phyloP scores from a whole-genome alignment of 2,113 vertebrate species.

The Mormyrus lacerda region DNA sequence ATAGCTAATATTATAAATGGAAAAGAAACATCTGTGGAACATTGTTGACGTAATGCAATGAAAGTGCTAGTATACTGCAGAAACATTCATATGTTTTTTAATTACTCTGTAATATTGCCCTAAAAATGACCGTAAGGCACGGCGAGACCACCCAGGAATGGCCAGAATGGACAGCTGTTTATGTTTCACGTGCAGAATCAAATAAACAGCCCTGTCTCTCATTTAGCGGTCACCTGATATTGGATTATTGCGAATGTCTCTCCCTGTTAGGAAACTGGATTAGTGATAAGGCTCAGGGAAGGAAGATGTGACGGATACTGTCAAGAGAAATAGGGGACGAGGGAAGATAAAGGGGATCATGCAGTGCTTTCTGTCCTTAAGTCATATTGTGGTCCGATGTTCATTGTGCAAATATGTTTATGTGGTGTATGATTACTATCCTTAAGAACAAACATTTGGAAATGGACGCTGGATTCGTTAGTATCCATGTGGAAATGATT shows the following conservation, averaged over 20 bases:
- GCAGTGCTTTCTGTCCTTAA: not conserved
- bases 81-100: not conserved
- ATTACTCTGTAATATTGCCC: not conserved
- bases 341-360: not conserved
- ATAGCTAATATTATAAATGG: not conserved
- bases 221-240: conserved; percentile 13
- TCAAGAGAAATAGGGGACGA: not conserved
- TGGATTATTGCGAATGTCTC: conserved; percentile 15
- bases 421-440: not conserved
- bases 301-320: not conserved
- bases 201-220: conserved; percentile 14
- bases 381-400: conserved; percentile 5
- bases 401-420: conserved; percentile 12
- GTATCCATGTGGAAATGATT: conserved; percentile 14
- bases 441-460: conserved; percentile 16
- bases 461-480: not conserved
- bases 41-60: not conserved
- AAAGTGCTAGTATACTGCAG: not conserved
- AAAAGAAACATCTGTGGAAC: not conserved
- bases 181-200: conserved; percentile 9
- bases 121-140: not conserved
- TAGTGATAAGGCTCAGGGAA: conserved; percentile 10
- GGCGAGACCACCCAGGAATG: conserved; percentile 19
- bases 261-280: not conserved
- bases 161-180: conserved; percentile 7